Conservation (phyloP, 2,113 vertebrate genomes). For the Emydura subglobosa region DNA sequence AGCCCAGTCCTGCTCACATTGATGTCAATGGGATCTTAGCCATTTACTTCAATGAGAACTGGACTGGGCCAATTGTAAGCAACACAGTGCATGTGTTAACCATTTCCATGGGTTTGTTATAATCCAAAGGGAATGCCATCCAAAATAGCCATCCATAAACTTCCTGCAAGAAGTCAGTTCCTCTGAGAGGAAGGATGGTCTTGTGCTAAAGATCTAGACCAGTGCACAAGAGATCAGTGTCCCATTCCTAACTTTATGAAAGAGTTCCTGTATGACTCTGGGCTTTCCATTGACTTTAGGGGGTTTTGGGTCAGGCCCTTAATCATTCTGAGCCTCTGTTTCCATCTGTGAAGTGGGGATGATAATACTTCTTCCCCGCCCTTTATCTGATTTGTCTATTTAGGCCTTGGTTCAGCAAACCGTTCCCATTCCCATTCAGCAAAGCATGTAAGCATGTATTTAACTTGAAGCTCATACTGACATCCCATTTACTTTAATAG, state of each 20-base stretch:
- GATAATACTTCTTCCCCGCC: background rate
- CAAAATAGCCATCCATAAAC: background rate
- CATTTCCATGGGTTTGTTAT: background rate
- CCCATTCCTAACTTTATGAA: background rate
- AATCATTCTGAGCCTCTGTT: background rate
- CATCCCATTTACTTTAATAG: background rate
- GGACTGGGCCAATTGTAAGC: background rate
- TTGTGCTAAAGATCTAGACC: background rate
- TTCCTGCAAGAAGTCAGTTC: background rate
- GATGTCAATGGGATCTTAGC: background rate
- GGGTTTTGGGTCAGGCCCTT: background rate
- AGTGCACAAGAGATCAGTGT: background rate
- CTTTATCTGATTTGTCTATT: background rate
- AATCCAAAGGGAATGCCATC: background rate
- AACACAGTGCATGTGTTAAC: background rate
- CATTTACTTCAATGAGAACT: background rate
- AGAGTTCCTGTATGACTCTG: background rate
- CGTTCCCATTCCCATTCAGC: too few relatives aligned
- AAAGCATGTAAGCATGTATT: background rate
- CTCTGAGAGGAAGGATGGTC: background rate
- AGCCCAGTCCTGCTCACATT: background rate
- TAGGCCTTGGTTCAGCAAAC: background rate
- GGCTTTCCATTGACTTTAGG: background rate
- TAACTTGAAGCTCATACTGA: background rate
- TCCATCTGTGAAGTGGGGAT: background rate